Conservation (phyloP, 2,113 vertebrate species). For the Lates calcarifer region DNA sequence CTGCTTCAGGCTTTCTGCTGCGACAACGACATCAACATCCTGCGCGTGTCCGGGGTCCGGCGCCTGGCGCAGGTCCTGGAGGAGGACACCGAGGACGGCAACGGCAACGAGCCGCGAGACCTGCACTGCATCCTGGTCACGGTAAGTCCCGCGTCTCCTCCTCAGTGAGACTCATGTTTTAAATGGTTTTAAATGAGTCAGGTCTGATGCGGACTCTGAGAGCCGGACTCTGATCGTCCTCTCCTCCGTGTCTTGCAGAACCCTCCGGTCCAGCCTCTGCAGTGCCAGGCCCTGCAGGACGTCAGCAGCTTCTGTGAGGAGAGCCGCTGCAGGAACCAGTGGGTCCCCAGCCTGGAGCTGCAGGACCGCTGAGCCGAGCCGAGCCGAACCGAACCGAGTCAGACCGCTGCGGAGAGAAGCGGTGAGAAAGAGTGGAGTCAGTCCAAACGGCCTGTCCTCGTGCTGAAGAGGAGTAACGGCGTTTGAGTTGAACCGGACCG, state of each 20-base stretch:
- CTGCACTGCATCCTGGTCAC: slow-evolving; percentile 95
- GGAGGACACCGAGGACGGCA: slow-evolving; percentile 70
- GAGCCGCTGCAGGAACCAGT: slow-evolving; percentile 91
- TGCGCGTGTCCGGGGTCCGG: slow-evolving; percentile 89
- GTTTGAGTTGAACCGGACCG: slow-evolving; percentile 37
- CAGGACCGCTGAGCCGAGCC: slow-evolving; percentile 86
- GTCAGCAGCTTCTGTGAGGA: slow-evolving; percentile 92
- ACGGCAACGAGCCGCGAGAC: slow-evolving; percentile 88
- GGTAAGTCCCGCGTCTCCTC: slow-evolving; percentile 87
- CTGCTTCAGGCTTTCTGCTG: slow-evolving; percentile 95
- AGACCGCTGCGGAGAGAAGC: slow-evolving; percentile 52
- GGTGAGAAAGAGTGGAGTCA: slow-evolving; percentile 48
- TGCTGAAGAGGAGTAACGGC: slow-evolving; percentile 27
- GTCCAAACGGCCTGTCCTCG: slow-evolving; percentile 57
- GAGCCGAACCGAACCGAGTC: background rate
- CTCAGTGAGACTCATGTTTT: too few species aligned
- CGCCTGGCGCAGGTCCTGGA: slow-evolving; percentile 87
- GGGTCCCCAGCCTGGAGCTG: slow-evolving; percentile 90
- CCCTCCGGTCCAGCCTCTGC: slow-evolving; percentile 88
- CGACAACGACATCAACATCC: slow-evolving; percentile 92
- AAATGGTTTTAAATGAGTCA: too few species aligned
- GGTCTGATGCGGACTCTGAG: too few species aligned
- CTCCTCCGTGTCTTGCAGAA: slow-evolving; percentile 78
- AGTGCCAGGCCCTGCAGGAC: slow-evolving; percentile 86
- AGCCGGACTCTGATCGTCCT: slow-evolving; percentile 5